Base-by-base conservation (phyloP, 2,888 invertebrate species). In the Brachylomia viminalis region DNA sequence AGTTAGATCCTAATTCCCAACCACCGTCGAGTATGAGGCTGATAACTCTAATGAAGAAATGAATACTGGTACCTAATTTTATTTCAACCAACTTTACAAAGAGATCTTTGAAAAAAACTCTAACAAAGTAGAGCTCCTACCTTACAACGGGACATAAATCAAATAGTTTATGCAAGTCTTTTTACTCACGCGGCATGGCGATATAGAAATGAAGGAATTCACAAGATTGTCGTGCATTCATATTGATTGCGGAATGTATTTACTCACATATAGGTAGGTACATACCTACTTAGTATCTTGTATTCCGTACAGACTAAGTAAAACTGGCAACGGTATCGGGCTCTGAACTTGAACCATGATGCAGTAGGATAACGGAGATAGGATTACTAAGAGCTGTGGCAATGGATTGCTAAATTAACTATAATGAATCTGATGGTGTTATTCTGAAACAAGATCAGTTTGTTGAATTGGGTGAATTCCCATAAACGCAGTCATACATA, bases 201-300 rank as follows among this genome's bases (percentile, higher is more conserved):
- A 66, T 38, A 52, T 61, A 70, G n/a, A 78, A 62, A 78, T 52
- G 17, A 56, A 75, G 33, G 52, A 59, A 75, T 70, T 56, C 59
- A 52, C 69, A 49, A 83, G 59, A 61, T 71, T 80, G 78, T 58
- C 20, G 54, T 56, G 49, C 56, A 70, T 70, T 71, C 52, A 58
- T 83, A 56, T 72, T 66, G 56, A 78, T 79, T 68, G 58, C 62
- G 66, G 66, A 47, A 59, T 47, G 23, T 66, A 47, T 52, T 59
- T 78, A 47, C 30, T 15, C 33, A 49, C 47, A 38, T 61, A 49
- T 59, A 68, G 17, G 45, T 65, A n/a, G 17, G n/a, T 52, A 70
- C 17, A 8, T 6, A n/a, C n/a, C n/a, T 38, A 42, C 13, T 27
- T 17, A 56, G 23, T 64, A 27, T 64, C 23, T 45, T 56, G 78